Evolutionary conservation across 2,888 invertebrate genomes (phyloP).

Genomic region (Listrodromus nycthemerus): DNA sequence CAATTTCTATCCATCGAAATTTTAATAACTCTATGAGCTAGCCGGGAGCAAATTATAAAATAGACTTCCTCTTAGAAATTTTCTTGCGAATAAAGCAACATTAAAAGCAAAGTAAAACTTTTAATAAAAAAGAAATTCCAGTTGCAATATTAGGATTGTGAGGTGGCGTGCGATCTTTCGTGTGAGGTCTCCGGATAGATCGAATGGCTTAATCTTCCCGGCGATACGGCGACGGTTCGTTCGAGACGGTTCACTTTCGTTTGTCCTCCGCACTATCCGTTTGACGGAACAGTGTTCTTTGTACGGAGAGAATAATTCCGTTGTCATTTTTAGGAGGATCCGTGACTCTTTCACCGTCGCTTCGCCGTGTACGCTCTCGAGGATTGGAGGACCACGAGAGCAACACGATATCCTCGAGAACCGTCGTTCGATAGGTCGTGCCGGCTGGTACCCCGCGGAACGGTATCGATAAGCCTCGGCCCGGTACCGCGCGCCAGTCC

Average conservation of each 20-base stretch:
- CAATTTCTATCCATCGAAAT: no score
- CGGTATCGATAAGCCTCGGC: constrained; percentile 58
- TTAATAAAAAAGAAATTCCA: no score
- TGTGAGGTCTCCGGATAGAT: constrained; percentile 37
- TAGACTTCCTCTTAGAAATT: no score
- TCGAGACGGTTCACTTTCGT: neutral
- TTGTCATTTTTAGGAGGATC: constrained; percentile 23
- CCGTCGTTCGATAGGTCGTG: constrained; percentile 70
- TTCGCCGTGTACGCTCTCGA: constrained; percentile 5
- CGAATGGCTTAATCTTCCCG: constrained; percentile 36
- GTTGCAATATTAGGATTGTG: constrained; percentile 33
- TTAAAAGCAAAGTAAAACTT: no score
- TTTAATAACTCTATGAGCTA: no score
- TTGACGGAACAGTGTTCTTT: neutral
- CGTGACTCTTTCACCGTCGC: neutral
- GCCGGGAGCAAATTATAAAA: no score
- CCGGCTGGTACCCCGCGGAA: constrained; percentile 70
- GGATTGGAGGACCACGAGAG: constrained; percentile 58
- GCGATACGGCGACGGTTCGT: constrained; percentile 20
- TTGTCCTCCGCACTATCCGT: neutral
- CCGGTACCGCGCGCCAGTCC: constrained; percentile 51
- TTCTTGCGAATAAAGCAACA: no score
- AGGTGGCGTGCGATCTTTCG: constrained; percentile 36
- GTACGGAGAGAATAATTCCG: constrained; percentile 8
- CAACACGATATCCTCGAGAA: constrained; percentile 64